A percentile compares a stretch with the other conserved stretches of the same genome.
Evolutionary conservation across 2,113 vertebrate species (phyloP).

Genomic region (Pogonocichla stellata): DNA sequence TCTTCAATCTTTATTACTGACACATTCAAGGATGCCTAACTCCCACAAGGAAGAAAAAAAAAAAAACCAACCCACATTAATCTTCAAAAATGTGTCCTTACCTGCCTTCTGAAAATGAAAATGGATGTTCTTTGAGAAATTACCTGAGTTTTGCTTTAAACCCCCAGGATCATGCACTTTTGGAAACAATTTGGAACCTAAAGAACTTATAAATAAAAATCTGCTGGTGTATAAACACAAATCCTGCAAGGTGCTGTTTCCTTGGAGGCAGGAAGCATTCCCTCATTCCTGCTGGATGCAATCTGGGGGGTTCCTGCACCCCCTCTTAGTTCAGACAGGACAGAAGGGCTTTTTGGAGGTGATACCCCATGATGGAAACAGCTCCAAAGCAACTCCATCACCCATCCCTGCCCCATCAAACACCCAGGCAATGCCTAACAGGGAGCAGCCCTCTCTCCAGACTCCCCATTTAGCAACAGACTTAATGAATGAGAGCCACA

Average conservation of each 20-base stretch:
- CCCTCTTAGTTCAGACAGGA: neutral
- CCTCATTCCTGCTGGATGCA: neutral
- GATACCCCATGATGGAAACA: neutral
- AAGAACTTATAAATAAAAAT: neutral
- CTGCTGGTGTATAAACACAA: neutral
- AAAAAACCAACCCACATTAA: neutral
- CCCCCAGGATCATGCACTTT: neutral
- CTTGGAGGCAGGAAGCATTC: neutral
- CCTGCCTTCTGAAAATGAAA: constrained; percentile 40
- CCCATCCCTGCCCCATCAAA: neutral
- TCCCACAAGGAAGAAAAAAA: neutral
- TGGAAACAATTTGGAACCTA: neutral
- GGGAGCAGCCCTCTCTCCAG: neutral
- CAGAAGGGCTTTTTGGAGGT: neutral
- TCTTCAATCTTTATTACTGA: constrained; percentile 53
- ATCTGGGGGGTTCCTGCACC: neutral
- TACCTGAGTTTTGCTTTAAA: constrained; percentile 27
- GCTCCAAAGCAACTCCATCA: neutral
- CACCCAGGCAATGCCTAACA: neutral
- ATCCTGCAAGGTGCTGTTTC: neutral
- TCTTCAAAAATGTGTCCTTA: constrained; percentile 48
- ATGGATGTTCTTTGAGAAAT: constrained; percentile 42
- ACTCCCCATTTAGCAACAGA: neutral
- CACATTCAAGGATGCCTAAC: constrained; percentile 51
- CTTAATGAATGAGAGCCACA: neutral